Evolutionary conservation across 1,140 invertebrate species (phyloP).

Genomic region (Asobara japonica): DNA sequence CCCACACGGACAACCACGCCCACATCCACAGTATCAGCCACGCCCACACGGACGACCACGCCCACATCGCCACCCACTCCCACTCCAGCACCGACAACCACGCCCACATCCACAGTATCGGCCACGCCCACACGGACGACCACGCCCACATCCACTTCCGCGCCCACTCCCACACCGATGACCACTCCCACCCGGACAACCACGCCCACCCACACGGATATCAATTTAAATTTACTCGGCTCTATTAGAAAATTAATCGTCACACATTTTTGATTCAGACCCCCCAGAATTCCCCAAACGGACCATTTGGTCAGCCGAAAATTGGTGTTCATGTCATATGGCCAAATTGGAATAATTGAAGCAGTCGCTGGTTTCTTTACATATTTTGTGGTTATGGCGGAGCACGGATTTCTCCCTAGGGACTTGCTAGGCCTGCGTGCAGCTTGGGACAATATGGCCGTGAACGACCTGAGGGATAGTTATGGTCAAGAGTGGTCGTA

Average conservation of each 20-base stretch:
- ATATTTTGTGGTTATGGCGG: slow-evolving; percentile 88
- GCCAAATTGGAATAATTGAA: slow-evolving; percentile 89
- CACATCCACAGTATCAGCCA: no score
- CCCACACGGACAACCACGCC: no score
- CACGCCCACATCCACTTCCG: no score
- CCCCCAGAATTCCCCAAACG: slow-evolving; percentile 78
- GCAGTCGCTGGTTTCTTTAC: slow-evolving; percentile 87
- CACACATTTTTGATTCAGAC: slow-evolving; percentile 56
- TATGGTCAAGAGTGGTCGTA: slow-evolving; percentile 85
- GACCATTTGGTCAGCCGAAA: slow-evolving; percentile 86
- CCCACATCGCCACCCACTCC: no score
- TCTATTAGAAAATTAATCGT: neutral
- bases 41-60: no score
- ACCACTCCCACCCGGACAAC: no score
- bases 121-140: no score
- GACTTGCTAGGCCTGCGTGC: slow-evolving; percentile 76
- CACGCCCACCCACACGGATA: no score
- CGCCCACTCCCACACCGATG: no score
- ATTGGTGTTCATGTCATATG: slow-evolving; percentile 80
- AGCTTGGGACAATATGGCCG: slow-evolving; percentile 77
- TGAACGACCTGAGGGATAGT: slow-evolving; percentile 80
- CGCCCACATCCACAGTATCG: no score
- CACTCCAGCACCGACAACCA: no score
- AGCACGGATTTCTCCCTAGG: slow-evolving; percentile 81
- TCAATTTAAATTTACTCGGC: no score